Evolutionary conservation across 2,113 vertebrate genomes (phyloP).

Genomic region (Tetraodon nigroviridis): DNA sequence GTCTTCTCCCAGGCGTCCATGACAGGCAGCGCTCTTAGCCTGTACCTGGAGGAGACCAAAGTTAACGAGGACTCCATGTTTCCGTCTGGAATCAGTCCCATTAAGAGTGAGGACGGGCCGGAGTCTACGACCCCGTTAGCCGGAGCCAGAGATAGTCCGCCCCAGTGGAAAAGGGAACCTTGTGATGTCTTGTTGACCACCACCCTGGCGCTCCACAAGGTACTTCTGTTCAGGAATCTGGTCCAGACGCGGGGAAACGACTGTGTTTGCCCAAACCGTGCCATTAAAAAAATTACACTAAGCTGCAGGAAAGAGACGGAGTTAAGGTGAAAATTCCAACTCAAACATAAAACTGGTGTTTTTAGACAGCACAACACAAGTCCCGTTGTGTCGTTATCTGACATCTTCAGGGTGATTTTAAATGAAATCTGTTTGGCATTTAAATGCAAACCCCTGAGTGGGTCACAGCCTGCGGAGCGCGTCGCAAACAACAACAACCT

Average conservation of each 20-base stretch:
- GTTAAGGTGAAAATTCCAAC: too few species aligned
- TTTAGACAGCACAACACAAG: too few species aligned
- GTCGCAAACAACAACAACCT: constrained; percentile 15
- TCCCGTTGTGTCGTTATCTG: too few species aligned
- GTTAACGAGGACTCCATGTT: constrained; percentile 73
- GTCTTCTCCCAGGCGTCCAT: constrained; percentile 83
- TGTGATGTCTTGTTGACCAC: constrained; percentile 73
- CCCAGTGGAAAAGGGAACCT: constrained; percentile 67
- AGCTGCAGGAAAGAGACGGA: too few species aligned
- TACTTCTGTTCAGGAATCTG: constrained; percentile 35
- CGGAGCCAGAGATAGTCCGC: constrained; percentile 65
- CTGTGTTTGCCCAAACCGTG: too few species aligned
- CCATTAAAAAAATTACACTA: too few species aligned
- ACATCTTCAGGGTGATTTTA: too few species aligned
- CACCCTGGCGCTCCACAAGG: constrained; percentile 87
- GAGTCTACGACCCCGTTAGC: constrained; percentile 55
- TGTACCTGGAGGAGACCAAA: constrained; percentile 81
- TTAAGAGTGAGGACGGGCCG: constrained; percentile 64
- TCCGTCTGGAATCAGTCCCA: constrained; percentile 64
- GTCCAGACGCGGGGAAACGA: too few species aligned
- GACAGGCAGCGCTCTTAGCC: constrained; percentile 82
- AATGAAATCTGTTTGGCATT: too few species aligned
- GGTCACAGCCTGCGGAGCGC: not conserved
- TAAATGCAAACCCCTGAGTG: not conserved
- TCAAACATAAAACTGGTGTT: too few species aligned